Conservation (phyloP, 2,113 vertebrate species). For the Megaceryle maxima region DNA sequence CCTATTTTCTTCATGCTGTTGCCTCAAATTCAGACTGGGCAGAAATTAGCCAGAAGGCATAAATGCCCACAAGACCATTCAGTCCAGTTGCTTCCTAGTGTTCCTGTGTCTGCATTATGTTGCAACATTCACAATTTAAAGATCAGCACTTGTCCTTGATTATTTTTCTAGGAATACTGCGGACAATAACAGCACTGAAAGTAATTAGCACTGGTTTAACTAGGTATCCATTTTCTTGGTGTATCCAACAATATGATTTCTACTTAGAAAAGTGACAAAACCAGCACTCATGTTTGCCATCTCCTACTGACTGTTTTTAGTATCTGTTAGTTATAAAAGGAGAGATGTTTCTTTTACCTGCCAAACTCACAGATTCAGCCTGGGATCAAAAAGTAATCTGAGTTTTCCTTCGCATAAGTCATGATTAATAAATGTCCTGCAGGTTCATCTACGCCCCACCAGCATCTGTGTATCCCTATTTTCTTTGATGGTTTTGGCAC, state of each 20-base stretch:
- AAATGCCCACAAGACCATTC: background rate
- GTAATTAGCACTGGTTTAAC: background rate
- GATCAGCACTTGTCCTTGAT: background rate
- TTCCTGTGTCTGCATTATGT: background rate
- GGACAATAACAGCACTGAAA: background rate
- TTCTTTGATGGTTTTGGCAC: conserved; percentile 64
- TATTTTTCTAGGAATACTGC: background rate
- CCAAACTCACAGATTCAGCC: conserved; percentile 61
- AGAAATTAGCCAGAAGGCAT: background rate
- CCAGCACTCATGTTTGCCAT: conserved; percentile 5
- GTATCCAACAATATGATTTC: conserved; percentile 19
- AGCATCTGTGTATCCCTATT: conserved; percentile 62
- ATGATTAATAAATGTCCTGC: conserved; percentile 60
- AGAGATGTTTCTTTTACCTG: conserved; percentile 63
- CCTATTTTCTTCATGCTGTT: background rate
- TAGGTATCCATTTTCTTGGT: background rate
- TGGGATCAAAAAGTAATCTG: conserved; percentile 67
- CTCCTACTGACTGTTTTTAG: conserved; percentile 15
- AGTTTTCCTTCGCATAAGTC: conserved; percentile 57
- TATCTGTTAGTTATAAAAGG: conserved; percentile 46
- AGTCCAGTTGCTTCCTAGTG: background rate
- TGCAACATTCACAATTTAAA: background rate
- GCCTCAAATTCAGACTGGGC: background rate
- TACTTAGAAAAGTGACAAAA: conserved; percentile 46
- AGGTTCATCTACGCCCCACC: conserved; percentile 59